Evolutionary conservation across 53 echinoderm and acorn worm species (phyloP).

Genomic region (Holothuria scabra): DNA sequence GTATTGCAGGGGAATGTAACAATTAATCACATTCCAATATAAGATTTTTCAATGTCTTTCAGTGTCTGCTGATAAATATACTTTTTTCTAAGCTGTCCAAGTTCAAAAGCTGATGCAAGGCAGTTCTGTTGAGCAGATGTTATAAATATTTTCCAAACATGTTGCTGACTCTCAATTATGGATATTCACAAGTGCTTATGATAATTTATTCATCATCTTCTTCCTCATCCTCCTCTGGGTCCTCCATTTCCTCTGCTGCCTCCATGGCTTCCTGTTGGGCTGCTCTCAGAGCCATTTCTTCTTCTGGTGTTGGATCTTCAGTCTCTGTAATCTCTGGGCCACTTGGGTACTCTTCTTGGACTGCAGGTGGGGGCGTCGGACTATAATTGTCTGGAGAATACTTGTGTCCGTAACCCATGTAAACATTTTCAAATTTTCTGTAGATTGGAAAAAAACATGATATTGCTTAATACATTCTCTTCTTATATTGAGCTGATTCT

Average conservation of each 20-base stretch:
- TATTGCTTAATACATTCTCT: neutral
- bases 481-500: neutral
- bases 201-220: constrained; percentile 78
- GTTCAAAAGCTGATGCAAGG: no score
- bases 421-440: constrained; percentile 99
- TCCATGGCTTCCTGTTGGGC: constrained; percentile 95
- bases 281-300: constrained; percentile 93
- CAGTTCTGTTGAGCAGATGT: no score
- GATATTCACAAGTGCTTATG: no score
- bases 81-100: no score
- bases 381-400: constrained; percentile 98
- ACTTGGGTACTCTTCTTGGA: constrained; percentile 96
- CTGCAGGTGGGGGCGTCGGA: constrained; percentile 89
- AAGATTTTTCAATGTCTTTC: no score
- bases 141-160: no score
- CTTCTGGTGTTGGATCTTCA: constrained; percentile 95
- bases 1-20: no score
- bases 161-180: no score
- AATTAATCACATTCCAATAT: no score
- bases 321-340: constrained; percentile 98
- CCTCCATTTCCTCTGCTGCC: constrained; percentile 94
- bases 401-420: constrained; percentile 95
- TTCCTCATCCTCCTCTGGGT: constrained; percentile 92
- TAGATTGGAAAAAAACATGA: neutral
- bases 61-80: no score